Evolutionary conservation across 2,113 vertebrate species (phyloP), one percentile per base, ranked within the genome.

Genomic region (Dryoscopus gambensis): DNA sequence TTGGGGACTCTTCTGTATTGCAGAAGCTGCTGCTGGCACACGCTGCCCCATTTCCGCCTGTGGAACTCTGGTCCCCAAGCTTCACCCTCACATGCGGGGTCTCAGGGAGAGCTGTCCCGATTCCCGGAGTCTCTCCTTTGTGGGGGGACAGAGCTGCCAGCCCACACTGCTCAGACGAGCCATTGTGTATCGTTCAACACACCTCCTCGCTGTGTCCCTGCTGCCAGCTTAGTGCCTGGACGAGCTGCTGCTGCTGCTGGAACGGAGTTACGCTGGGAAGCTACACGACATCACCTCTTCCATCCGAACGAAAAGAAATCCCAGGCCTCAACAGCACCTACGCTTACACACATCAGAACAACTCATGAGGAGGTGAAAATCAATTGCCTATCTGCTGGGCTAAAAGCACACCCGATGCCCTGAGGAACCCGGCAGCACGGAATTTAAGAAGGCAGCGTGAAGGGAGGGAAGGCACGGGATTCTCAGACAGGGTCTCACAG

Each of bases 101-200:
- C 8, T 35, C 30, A 8, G 64, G 25, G 67, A 65, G 25, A 31
- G 15, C 31, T 28, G 23, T 35, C 25, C 5, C 8, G 20, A 24
- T 33, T 15, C 25, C 15, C 3, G 5, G 9, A 37, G 20, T 5
- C 35, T 67, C 30, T 79, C 13, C 65, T 59, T 37, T 9, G 9
- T 2, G 11, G 3, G 71, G 13, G 13, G 10, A 42, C 35, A 69
- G 9, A n/a, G 11, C 1, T 6, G 2, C 13, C 18, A 50, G 39
- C n/a, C 2, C 6, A 21, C 37, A 37, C 8, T 2, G 3, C 52
- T 28, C n/a, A 35, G 12, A 11, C 18, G 42, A 28, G 10, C 15
- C 33, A 18, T 0, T 3, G 3, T 0, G 3, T 25, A 3, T 5
- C 1, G 15, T 2, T 50, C 10, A 64, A 11, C 4, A 20, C 21